Base-by-base conservation (phyloP, 2,113 vertebrate genomes). In the Castor canadensis region DNA sequence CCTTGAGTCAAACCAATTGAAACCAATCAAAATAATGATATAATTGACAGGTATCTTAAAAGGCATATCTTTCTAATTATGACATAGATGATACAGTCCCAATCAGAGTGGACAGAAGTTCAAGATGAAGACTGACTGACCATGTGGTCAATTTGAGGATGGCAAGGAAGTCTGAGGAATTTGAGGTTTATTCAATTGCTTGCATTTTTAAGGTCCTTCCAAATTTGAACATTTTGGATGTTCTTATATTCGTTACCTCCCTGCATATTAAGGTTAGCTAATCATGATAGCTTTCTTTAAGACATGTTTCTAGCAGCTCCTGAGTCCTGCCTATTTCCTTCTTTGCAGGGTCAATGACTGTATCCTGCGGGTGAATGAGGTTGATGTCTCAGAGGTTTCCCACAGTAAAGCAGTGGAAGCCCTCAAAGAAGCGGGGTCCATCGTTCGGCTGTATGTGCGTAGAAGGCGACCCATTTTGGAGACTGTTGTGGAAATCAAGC, bases 321-420 rank as follows among this genome's bases (percentile, higher is more conserved):
- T 96, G 47, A 97, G 20, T 13, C 54, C 0, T 3, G 13, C 1
- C 9, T 87, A 22, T 84, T 92, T 20, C 17, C 86, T 97, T 92
- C 22, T 30, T 81, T 85, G 8, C 95, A 99, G 99, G 98, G 99
- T 99, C 95, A 99, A 99, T 1, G 99, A 99, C 84, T 99, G 99
- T 96, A 99, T 99, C 98, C 98, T 99, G 95, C 98, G 99, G 95
- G 99, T 99, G 98, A 99, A 99, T 10, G 99, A 99, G 60, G 98
- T 99, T 0, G 99, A 99, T 2, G 99, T 99, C 77, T 99, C 99
- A 0, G 99, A 99, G 83, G 99, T 99, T 9, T 99, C 99, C 3
- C 99, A 99, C 98, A 99, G 99, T 98, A 99, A 99, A 96, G 99
- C 99, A 0, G 99, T 99, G 56, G 99, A 99, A 96, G 99, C 99